Percentiles rank a stretch among this genome's conserved stretches.
Conservation (phyloP, 2,113 vertebrate species). For the Salminus brasiliensis region DNA sequence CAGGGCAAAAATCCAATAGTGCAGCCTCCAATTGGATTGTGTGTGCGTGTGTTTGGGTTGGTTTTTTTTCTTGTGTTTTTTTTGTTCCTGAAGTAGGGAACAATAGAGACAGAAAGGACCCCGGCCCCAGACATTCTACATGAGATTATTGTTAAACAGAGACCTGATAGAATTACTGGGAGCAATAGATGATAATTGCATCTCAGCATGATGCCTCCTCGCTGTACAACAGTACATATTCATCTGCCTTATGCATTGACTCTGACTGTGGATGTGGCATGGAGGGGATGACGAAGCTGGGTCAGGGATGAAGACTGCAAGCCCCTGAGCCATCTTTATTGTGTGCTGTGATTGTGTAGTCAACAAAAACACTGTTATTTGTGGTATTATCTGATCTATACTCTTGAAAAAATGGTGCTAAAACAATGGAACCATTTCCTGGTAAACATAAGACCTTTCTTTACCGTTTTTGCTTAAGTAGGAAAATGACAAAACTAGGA, state of each 20-base stretch:
- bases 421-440: no score
- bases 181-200: constrained; percentile 98
- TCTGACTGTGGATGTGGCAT: constrained; percentile 69
- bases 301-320: constrained; percentile 16
- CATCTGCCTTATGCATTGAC: constrained; percentile 75
- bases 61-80: background rate
- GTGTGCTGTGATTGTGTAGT: background rate
- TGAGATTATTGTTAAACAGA: constrained; percentile 92
- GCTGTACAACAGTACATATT: constrained; percentile 73
- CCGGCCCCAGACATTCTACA: constrained; percentile 87
- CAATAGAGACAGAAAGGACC: constrained; percentile 93
- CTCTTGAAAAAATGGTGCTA: no score
- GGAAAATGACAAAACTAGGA: no score
- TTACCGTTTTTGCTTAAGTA: no score
- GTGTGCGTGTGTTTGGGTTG: constrained; percentile 45
- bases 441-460: no score
- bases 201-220: constrained; percentile 84
- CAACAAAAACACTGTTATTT: background rate
- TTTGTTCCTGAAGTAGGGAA: constrained; percentile 93
- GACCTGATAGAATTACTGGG: constrained; percentile 91
- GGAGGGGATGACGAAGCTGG: constrained; percentile 57
- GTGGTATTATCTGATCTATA: background rate
- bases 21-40: constrained; percentile 91
- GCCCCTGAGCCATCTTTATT: constrained; percentile 12
- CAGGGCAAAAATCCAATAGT: constrained; percentile 94